Conservation (phyloP, 2,797 vertebrate species). For the Picus viridis region DNA sequence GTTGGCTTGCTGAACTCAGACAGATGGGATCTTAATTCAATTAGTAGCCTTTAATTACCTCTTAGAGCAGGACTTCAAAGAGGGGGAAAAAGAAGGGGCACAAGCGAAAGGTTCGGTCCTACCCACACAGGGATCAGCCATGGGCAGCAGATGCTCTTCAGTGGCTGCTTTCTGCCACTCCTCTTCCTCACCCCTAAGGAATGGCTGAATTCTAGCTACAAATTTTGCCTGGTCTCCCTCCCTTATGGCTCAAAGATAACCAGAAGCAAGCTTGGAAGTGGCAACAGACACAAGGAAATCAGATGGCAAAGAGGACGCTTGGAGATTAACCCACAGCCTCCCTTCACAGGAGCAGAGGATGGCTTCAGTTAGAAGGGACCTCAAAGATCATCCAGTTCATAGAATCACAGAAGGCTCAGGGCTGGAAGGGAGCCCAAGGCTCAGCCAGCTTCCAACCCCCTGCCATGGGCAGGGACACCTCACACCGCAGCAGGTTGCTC, state of each 20-base stretch:
- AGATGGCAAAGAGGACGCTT: neutral
- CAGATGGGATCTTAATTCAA: conserved; percentile 97
- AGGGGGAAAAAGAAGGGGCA: conserved; percentile 65
- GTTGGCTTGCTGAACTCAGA: conserved; percentile 87
- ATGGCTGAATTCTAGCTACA: neutral
- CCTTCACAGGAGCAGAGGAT: neutral
- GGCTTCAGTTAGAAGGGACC: too few relatives aligned
- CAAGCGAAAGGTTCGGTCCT: conserved; percentile 67
- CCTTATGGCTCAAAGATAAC: neutral
- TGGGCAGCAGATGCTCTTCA: too few relatives aligned
- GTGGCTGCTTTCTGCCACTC: neutral
- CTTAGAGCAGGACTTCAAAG: conserved; percentile 75
- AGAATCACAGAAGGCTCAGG: too few relatives aligned
- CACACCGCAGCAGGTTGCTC: too few relatives aligned
- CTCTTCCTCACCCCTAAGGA: neutral
- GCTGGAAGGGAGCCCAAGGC: too few relatives aligned
- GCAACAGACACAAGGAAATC: neutral
- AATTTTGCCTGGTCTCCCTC: neutral
- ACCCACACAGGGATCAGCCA: too few relatives aligned
- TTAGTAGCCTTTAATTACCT: conserved; percentile 88
- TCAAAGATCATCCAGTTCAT: too few relatives aligned
- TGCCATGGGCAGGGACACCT: too few relatives aligned
- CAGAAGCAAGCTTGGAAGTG: neutral
- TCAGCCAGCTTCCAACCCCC: too few relatives aligned
- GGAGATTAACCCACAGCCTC: neutral